Percentiles rank a stretch among this genome's conserved stretches.
Conservation (phyloP, 1,140 invertebrate genomes). For the Cotesia chilonis region DNA sequence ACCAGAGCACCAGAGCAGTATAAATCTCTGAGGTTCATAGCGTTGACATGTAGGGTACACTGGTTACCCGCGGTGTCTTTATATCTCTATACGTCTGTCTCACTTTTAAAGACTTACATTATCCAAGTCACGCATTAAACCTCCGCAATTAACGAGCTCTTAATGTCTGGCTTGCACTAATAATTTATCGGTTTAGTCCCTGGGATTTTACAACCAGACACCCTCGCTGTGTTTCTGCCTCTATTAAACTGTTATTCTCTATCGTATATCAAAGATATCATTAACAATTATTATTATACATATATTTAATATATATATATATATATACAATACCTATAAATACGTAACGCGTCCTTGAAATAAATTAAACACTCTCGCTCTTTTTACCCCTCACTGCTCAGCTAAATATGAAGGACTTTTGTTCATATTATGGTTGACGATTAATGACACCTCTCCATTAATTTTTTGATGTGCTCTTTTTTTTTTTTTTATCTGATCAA, state of each 20-base stretch:
- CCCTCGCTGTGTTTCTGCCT: background rate
- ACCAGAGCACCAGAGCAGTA: background rate
- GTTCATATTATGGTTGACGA: too few species aligned
- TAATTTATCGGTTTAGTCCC: constrained; percentile 34
- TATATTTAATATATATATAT: background rate
- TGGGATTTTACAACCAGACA: constrained; percentile 28
- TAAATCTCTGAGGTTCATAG: background rate
- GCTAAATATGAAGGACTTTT: too few species aligned
- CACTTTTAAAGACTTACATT: background rate
- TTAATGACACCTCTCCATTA: too few species aligned
- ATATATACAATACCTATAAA: background rate
- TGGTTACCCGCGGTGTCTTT: background rate
- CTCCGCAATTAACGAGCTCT: constrained; percentile 28
- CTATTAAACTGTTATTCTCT: too few species aligned
- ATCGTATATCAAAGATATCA: constrained; percentile 9
- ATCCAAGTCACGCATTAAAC: constrained; percentile 27
- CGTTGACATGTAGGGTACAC: constrained; percentile 5
- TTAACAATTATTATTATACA: background rate
- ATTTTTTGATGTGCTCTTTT: too few species aligned
- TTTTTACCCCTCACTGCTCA: constrained; percentile 7
- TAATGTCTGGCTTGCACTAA: constrained; percentile 26
- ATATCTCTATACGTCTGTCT: background rate
- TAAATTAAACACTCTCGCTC: constrained; percentile 6
- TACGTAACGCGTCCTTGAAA: constrained; percentile 4
- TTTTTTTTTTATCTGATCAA: too few species aligned